Evolutionary conservation across 1,140 invertebrate genomes (phyloP).

Genomic region (Solenopsis fugax): DNA sequence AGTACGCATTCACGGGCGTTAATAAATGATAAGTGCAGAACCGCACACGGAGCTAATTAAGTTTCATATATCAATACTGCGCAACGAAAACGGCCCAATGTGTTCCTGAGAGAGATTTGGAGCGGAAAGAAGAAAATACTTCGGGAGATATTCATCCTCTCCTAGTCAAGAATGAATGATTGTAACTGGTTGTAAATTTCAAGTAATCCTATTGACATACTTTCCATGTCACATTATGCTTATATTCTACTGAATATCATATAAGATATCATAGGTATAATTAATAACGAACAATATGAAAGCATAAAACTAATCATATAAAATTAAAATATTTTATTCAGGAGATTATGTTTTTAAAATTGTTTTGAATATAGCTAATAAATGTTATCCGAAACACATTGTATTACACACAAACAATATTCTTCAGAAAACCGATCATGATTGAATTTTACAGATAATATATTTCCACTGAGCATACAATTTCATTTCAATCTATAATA

Average conservation of each 20-base stretch:
- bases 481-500: neutral
- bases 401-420: neutral
- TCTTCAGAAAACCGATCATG: neutral
- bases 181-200: neutral
- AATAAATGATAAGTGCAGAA: conserved; percentile 46
- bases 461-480: neutral
- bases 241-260: neutral
- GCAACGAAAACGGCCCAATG: neutral
- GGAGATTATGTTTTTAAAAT: neutral
- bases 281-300: neutral
- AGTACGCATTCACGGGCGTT: conserved; percentile 9
- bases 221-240: neutral
- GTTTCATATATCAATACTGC: conserved; percentile 39
- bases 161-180: conserved; percentile 5
- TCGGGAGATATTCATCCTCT: neutral
- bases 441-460: neutral
- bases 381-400: neutral
- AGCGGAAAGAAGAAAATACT: conserved; percentile 40
- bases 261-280: neutral
- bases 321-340: conserved; percentile 10
- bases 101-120: conserved; percentile 20
- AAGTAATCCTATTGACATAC: conserved; percentile 1
- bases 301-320: neutral
- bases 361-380: neutral
- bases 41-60: conserved; percentile 6